phyloP scores from a whole-genome alignment of 2,113 vertebrate species.

The Crotalus viridis region DNA sequence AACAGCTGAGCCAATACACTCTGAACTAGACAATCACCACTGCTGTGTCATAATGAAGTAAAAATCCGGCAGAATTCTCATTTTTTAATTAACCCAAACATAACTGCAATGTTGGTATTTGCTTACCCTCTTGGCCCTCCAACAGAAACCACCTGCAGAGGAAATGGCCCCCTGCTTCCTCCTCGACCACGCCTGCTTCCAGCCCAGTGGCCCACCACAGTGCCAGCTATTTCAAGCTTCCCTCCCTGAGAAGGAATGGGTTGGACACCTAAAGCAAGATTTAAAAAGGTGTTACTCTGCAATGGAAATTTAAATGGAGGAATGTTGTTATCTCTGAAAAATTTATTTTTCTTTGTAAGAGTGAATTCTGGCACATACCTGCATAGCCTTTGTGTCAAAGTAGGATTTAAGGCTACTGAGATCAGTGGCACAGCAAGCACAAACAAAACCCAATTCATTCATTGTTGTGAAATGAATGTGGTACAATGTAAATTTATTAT shows the following conservation, averaged over 20 bases:
- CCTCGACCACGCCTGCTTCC: slow-evolving; percentile 85
- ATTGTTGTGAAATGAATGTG: not conserved
- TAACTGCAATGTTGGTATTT: not conserved
- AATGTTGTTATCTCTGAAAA: not conserved
- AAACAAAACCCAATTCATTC: not conserved
- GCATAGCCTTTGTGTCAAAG: not conserved
- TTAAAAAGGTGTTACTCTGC: slow-evolving; percentile 57
- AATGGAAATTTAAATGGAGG: slow-evolving; percentile 13
- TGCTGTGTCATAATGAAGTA: not conserved
- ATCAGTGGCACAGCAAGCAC: not conserved
- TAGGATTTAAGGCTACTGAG: not conserved
- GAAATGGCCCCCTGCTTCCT: slow-evolving; percentile 81
- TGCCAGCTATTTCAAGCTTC: slow-evolving; percentile 96
- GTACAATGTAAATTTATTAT: not conserved
- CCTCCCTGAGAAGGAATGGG: slow-evolving; percentile 90
- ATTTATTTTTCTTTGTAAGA: slow-evolving; percentile 10
- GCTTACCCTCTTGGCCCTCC: slow-evolving; percentile 90
- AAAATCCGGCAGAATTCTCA: not conserved
- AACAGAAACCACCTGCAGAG: slow-evolving; percentile 91
- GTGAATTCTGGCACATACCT: not conserved
- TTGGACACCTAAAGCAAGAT: slow-evolving; percentile 76
- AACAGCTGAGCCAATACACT: not conserved
- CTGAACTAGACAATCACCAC: not conserved
- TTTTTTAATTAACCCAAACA: not conserved
- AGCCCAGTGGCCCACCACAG: slow-evolving; percentile 94